Evolutionary conservation across 1,140 invertebrate genomes (phyloP).

Genomic region (roundworm (Caenorhabditis elegans)): DNA sequence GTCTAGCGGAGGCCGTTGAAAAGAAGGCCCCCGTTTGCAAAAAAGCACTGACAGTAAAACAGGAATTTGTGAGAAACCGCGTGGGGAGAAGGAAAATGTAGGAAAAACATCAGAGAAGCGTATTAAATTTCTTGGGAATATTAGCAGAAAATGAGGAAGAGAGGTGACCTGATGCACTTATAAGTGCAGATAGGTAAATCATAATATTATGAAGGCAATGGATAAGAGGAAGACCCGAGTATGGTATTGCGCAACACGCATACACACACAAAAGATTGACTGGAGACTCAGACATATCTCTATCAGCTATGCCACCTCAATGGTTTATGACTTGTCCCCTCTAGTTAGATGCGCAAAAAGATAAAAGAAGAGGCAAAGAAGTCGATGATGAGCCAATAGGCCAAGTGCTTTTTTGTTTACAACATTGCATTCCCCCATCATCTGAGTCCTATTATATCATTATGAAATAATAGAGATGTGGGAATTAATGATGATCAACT

Average conservation of each 20-base stretch:
- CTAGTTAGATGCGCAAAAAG: neutral
- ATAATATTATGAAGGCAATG: neutral
- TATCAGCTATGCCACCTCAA: constrained; percentile 18
- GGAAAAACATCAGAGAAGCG: neutral
- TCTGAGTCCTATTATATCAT: neutral
- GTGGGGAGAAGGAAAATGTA: neutral
- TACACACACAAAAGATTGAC: constrained; percentile 3
- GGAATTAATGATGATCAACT: neutral
- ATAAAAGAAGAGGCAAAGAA: neutral
- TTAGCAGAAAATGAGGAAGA: neutral
- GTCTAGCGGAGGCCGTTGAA: neutral
- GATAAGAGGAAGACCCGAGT: neutral
- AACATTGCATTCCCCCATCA: neutral
- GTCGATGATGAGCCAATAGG: neutral
- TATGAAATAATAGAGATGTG: neutral
- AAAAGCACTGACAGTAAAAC: constrained; percentile 26
- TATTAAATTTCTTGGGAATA: constrained; percentile 10
- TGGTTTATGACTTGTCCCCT: constrained; percentile 1
- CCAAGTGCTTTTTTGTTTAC: neutral
- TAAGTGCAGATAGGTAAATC: constrained; percentile 23
- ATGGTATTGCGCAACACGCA: constrained; percentile 21
- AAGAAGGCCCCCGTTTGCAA: neutral
- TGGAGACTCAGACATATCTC: constrained; percentile 23
- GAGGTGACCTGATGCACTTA: constrained; percentile 2
- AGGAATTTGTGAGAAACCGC: constrained; percentile 23